Evolutionary conservation across 2,113 vertebrate species (phyloP), one percentile per base, ranked within the genome.

Genomic region (Tragelaphus strepsiceros): DNA sequence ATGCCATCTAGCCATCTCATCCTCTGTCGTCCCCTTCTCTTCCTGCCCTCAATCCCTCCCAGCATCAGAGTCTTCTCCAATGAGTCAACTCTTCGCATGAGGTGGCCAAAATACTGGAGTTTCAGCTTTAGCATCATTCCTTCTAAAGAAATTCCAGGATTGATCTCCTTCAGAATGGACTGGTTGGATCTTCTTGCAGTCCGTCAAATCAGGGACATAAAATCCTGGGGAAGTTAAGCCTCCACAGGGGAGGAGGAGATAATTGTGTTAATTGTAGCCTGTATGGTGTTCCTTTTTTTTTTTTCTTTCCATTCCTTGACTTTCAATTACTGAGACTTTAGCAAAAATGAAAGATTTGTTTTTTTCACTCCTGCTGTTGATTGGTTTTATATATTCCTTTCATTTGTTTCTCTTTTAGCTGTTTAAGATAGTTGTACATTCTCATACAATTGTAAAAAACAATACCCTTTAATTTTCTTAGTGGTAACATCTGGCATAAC

Each of bases 391-490:
- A 21, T 74, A 91, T 49, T 90, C 28, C 43, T 61, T 89, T 62
- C 54, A 17, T 64, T 83, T 88, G 39, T 82, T 90, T 64, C 30
- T 49, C 11, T 84, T 93, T 96, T 96, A 54, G 64, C 62, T 93
- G 24, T 74, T 97, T 95, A 28, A 91, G 39, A 49, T 91, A 84
- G 46, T 96, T 88, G 7, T 91, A 96, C 46, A 67, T 93, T 88
- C 30, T 94, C 39, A 82, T 82, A 67, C 8, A 74, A 3, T 96
- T 91, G 6, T 91, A 86, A 96, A 54, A 94, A 93, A 43, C 61
- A 56, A 74, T 94, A 64, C n/a, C 6, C 22, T 67, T 53, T 64
- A 16, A 90, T 94, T 92, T 93, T 54, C 58, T 53, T 53, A 93
- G 1, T 71, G 43, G 56, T 95, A 53, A 61, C 58, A 62, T 96